Evolutionary conservation across 2,113 vertebrate species (phyloP), one percentile per base, ranked within the genome.

Genomic region (Xyliphius kryptos): DNA sequence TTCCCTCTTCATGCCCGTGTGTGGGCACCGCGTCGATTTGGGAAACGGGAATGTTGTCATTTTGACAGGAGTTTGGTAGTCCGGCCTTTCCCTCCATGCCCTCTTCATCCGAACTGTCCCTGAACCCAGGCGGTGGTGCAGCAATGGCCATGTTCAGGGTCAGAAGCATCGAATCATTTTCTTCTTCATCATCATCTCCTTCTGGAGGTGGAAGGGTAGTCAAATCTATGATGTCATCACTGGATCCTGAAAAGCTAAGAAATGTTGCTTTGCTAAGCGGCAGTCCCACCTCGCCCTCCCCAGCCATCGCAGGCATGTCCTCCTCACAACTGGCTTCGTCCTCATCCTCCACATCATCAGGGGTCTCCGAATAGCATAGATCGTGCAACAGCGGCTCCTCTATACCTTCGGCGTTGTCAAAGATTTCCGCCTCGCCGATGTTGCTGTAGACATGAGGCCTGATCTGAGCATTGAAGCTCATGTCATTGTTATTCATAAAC

Each of bases 191-290:
- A 20, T 91, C 88, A 16, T 94, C 93, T 60, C 94, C 95, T 0
- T 94, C 93, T 11, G 95, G 86, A 1, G 85, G 95, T 43, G 94
- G 95, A 67, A 98, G 89, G 2, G 91, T 89, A 1, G 95, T 98
- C 66, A 98, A 86, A 81, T 98, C 95, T 44, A 98, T 98, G 79
- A 98, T 98, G 77, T 98, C 95, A 64, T 97, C 95, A 0, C 89
- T 96, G 22, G 94, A 95, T 53, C 91, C 91, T 0, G 94, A 94
- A 38, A 97, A 79, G 16, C 72, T 82, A 49, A 97, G 90, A 69
- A 98, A 89, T 63, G 91, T 78, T 6, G 90, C 86, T 75, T 90
- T 91, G 70, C 74, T 81, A 1, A 78, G 67, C 87, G 50, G 87
- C 80, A 14, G 72, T 13, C 70, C 62, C 67, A 1, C 46, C 19